Evolutionary conservation across 2,113 vertebrate genomes (phyloP), one percentile per base, ranked within the genome.

Genomic region (Falcunculus frontatus): DNA sequence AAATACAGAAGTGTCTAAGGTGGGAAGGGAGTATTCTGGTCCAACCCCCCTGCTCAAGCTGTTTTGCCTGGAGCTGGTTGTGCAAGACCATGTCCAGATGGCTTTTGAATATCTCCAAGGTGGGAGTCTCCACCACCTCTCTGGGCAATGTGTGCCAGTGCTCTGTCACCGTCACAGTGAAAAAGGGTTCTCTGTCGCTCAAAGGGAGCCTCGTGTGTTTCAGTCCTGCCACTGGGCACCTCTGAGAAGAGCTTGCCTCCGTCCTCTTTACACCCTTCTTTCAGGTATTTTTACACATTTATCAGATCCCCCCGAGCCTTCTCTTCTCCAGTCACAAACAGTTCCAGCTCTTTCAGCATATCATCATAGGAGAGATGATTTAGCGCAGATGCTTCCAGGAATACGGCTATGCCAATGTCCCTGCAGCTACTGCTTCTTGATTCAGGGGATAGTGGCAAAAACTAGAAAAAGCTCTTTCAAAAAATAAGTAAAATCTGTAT

Each of bases 191-290:
- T 22, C 49, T 35, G 69, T 12, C 63, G 42, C 35, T 57, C 64
- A n/a, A 8, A 73, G 19, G 27, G 27, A 80, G 21, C 3, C 3
- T 53, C 1, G 0, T 14, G 16, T 41, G 22, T 39, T 86, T 50
- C 17, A 22, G 16, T 57, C 11, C 44, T 85, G 32, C 25, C 25
- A 42, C 30, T 47, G 47, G 8, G 47, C 20, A 55, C 5, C 16
- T 13, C 44, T n/a, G 20, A 53, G 30, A 62, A 53, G 4, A 50
- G 20, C 13, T 30, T 85, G n/a, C 16, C 33, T 80, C 14, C 0
- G 0, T 39, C 8, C 14, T 65, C 33, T 84, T 53, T 19, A 5
- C 6, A 59, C 6, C 6, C 2, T 79, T 2, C 21, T 17, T 68
- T 46, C 39, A 64, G 14, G 6, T 59, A 25, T 87, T 89, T 65